Conservation (phyloP, 2,888 invertebrate genomes). For the Merodon equestris region DNA sequence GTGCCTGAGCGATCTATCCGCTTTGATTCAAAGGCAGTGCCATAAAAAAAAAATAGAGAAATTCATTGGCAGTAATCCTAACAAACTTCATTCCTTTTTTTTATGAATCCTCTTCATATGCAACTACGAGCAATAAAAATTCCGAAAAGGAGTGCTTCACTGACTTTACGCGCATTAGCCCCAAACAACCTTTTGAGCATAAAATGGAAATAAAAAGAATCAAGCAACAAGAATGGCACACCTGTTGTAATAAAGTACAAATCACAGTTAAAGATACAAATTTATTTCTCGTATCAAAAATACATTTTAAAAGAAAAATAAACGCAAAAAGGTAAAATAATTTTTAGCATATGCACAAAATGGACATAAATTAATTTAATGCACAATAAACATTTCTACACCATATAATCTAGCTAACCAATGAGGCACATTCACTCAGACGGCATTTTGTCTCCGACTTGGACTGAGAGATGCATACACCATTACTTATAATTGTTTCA, state of each 20-base stretch:
- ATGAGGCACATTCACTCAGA: conserved; percentile 19
- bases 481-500: conserved; percentile 52
- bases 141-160: conserved; percentile 40
- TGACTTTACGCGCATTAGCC: conserved; percentile 45
- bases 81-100: conserved; percentile 28
- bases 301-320: conserved; percentile 25
- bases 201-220: conserved; percentile 21
- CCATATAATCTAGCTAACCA: conserved; percentile 20
- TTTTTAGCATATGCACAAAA: conserved; percentile 13
- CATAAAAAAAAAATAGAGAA: conserved; percentile 19
- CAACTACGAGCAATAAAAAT: conserved; percentile 24
- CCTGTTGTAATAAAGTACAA: conserved; percentile 43
- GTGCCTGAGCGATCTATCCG: background rate
- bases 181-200: conserved; percentile 23
- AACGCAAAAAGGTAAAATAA: conserved; percentile 3
- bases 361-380: conserved; percentile 52
- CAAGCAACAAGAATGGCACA: conserved; percentile 29
- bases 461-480: conserved; percentile 17
- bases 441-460: conserved; percentile 16
- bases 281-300: no score
- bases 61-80: conserved; percentile 10
- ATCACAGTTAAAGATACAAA: conserved; percentile 1
- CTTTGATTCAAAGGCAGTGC: background rate
- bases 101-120: conserved; percentile 23
- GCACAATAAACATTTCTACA: conserved; percentile 50